A percentile compares a stretch with the other conserved stretches of the same genome.
phyloP scores from a whole-genome alignment of 30 jellyfish, hydroid and myxozoan genomes.

The Pelagia noctiluca region DNA sequence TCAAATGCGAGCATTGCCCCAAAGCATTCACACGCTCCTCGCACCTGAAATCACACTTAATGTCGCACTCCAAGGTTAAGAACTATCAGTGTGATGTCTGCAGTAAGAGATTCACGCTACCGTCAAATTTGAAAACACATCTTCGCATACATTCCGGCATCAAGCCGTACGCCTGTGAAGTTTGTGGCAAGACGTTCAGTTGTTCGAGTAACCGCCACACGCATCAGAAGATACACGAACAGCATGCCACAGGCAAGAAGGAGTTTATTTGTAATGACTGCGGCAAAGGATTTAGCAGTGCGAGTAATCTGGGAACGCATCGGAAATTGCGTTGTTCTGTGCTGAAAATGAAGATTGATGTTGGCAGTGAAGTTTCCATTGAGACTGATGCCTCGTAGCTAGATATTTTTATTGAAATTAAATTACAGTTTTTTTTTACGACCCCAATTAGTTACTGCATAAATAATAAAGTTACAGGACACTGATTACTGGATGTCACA shows the following conservation, averaged over 20 bases:
- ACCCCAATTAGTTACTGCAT: no score
- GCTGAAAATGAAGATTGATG: slow-evolving; percentile 20
- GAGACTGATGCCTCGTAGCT: background rate
- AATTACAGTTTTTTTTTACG: no score
- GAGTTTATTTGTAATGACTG: slow-evolving; percentile 66
- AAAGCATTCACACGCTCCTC: slow-evolving; percentile 75
- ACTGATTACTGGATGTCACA: no score
- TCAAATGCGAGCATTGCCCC: slow-evolving; percentile 55
- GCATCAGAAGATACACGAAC: slow-evolving; percentile 72
- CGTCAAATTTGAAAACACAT: slow-evolving; percentile 64
- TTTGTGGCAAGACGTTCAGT: slow-evolving; percentile 63
- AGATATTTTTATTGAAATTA: background rate
- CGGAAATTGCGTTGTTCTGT: slow-evolving; percentile 56
- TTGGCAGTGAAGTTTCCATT: background rate
- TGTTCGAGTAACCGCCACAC: slow-evolving; percentile 71
- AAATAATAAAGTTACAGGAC: no score
- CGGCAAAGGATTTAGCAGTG: slow-evolving; percentile 61
- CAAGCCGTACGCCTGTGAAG: slow-evolving; percentile 65
- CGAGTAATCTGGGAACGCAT: slow-evolving; percentile 64
- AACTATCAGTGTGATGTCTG: slow-evolving; percentile 46
- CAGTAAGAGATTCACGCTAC: slow-evolving; percentile 41
- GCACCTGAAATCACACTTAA: slow-evolving; percentile 57
- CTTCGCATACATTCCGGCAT: slow-evolving; percentile 62
- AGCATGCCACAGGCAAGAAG: slow-evolving; percentile 57
- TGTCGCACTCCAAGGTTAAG: slow-evolving; percentile 55